Evolutionary conservation across 2,888 invertebrate species (phyloP).

Genomic region (Fragum sueziense): DNA sequence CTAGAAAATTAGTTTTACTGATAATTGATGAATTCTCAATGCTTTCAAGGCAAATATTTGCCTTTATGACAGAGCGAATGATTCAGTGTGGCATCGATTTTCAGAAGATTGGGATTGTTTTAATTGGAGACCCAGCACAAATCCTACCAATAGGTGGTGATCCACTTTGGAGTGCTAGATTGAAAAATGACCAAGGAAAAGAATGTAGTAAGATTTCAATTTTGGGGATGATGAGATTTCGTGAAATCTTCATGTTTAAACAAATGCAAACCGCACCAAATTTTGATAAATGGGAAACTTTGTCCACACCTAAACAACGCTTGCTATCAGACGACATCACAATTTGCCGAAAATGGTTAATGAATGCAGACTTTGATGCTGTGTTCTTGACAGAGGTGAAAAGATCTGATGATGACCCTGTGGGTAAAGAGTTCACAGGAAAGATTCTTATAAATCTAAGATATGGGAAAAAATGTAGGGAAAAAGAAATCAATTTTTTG

Average conservation of each 20-base stretch:
- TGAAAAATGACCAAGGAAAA: neutral
- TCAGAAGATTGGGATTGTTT: neutral
- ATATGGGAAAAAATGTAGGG: constrained; percentile 3
- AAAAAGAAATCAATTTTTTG: constrained; percentile 9
- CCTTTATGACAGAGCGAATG: neutral
- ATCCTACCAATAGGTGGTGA: neutral
- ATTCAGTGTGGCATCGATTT: neutral
- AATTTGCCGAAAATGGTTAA: neutral
- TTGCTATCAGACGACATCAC: neutral
- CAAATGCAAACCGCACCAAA: neutral
- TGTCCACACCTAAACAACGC: neutral
- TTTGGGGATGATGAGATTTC: neutral
- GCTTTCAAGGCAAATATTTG: neutral
- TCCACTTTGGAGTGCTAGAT: neutral
- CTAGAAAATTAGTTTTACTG: neutral
- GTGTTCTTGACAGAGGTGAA: constrained; percentile 1
- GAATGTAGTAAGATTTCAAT: neutral
- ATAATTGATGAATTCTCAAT: constrained; percentile 1
- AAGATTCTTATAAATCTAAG: neutral
- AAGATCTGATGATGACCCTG: neutral
- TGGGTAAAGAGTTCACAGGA: neutral
- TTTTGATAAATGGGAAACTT: neutral
- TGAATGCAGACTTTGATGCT: neutral
- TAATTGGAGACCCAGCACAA: neutral
- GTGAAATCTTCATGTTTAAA: neutral